These are phyloP conservation scores for Sebastes aleutianus DNA, from an alignment of 2,797 vertebrate genomes.

Conservation along the genomic window DNA sequence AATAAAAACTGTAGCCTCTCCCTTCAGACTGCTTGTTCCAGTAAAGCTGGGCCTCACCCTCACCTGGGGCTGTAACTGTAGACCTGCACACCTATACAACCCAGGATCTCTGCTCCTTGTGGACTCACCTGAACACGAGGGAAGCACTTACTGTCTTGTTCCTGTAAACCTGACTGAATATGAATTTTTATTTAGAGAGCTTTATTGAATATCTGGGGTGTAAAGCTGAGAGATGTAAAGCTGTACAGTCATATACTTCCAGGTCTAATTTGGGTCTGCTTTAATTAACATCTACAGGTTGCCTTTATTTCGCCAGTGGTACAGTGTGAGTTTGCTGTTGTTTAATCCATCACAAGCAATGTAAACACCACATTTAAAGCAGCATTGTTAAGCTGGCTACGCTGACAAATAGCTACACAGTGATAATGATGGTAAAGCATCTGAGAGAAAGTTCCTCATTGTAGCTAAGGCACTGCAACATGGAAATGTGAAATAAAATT, in stretches of 20 bases:
- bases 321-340: neutral
- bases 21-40: constrained; percentile 63
- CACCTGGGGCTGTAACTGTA: constrained; percentile 69
- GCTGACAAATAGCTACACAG: neutral
- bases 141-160: neutral
- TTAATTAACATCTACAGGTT: neutral
- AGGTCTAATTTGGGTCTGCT: neutral
- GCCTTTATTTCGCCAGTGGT: neutral
- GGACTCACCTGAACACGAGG: constrained; percentile 4
- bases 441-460: constrained; percentile 2
- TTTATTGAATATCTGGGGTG: constrained; percentile 1
- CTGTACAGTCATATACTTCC: neutral
- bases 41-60: constrained; percentile 56
- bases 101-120: neutral
- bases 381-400: neutral
- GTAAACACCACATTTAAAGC: neutral
- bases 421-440: neutral
- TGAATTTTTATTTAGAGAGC: neutral
- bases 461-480: constrained; percentile 24
- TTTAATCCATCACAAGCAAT: neutral
- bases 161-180: neutral
- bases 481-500: constrained; percentile 52
- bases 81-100: neutral
- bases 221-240: neutral
- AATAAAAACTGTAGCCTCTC: constrained; percentile 71